A percentile compares a stretch with the other conserved stretches of the same genome.
Conservation (phyloP, 2,113 vertebrate species). For the Rostratula benghalensis region DNA sequence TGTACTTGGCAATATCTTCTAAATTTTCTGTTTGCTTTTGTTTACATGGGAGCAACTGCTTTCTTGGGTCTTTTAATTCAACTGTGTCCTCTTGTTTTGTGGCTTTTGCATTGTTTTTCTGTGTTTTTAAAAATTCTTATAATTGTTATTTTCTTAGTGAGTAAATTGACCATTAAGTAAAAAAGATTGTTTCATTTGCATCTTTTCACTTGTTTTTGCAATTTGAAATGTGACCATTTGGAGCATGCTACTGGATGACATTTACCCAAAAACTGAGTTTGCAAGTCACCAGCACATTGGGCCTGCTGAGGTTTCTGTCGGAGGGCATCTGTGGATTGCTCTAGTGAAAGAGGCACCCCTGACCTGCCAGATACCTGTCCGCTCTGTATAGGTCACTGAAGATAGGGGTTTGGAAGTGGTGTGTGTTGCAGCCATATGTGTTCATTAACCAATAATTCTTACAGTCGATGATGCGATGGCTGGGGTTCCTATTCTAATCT, state of each 20-base stretch:
- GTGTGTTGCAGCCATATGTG: accelerated
- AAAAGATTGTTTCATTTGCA: neutral
- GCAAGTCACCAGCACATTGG: neutral
- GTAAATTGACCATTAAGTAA: neutral
- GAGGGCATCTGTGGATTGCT: neutral
- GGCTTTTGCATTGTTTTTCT: neutral
- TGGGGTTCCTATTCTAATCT: neutral
- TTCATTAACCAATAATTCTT: neutral
- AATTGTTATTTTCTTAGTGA: neutral
- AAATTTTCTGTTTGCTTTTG: neutral
- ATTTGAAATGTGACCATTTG: neutral
- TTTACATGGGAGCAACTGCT: neutral
- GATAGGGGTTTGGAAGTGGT: neutral
- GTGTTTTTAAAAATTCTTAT: too few species aligned
- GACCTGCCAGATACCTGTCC: neutral
- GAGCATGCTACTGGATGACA: neutral
- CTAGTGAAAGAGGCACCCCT: neutral
- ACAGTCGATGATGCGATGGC: too few species aligned
- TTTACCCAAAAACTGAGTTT: neutral
- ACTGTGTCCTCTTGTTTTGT: neutral
- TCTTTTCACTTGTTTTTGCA: neutral
- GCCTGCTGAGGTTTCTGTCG: neutral
- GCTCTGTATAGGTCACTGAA: neutral
- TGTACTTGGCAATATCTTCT: neutral
- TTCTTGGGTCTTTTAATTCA: neutral